Percentiles rank a stretch among this genome's conserved stretches.
phyloP scores from a whole-genome alignment of 2,797 vertebrate species.

The Anguilla obscura region DNA sequence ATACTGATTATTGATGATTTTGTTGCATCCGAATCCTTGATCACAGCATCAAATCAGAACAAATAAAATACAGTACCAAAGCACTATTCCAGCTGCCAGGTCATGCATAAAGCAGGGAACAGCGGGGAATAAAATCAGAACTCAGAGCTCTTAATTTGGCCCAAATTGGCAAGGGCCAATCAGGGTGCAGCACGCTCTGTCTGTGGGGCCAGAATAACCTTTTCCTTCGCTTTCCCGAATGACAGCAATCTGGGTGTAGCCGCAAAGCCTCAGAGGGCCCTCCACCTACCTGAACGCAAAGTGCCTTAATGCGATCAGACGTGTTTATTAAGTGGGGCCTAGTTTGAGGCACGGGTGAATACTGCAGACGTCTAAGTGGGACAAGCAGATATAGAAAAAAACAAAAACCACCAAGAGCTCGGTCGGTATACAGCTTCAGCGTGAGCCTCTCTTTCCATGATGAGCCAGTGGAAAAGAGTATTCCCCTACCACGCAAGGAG shows the following conservation, averaged over 20 bases:
- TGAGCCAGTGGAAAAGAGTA: not conserved
- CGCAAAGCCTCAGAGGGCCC: conserved; percentile 33
- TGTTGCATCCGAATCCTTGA: not conserved
- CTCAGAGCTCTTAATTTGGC: conserved; percentile 3
- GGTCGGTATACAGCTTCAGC: not conserved
- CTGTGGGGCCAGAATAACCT: conserved; percentile 40
- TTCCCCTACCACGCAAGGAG: not conserved
- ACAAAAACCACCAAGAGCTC: not conserved
- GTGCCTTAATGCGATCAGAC: conserved; percentile 72
- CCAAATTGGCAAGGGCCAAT: conserved; percentile 12
- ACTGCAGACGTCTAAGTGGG: conserved; percentile 77
- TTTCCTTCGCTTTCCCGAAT: conserved; percentile 24
- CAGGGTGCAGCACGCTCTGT: not conserved
- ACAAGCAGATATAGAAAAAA: conserved; percentile 61
- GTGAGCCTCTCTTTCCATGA: not conserved
- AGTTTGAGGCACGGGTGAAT: conserved; percentile 73
- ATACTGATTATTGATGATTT: not conserved
- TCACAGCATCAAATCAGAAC: not conserved
- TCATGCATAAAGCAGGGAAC: not conserved
- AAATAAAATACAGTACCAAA: not conserved
- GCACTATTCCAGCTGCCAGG: not conserved
- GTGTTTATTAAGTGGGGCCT: conserved; percentile 76
- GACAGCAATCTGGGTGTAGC: conserved; percentile 37
- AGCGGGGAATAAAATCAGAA: not conserved
- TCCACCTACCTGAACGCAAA: conserved; percentile 71